A percentile compares a stretch with the other conserved stretches of the same genome.
Conservation (phyloP, 2,797 vertebrate genomes). For the Pitangus sulphuratus region DNA sequence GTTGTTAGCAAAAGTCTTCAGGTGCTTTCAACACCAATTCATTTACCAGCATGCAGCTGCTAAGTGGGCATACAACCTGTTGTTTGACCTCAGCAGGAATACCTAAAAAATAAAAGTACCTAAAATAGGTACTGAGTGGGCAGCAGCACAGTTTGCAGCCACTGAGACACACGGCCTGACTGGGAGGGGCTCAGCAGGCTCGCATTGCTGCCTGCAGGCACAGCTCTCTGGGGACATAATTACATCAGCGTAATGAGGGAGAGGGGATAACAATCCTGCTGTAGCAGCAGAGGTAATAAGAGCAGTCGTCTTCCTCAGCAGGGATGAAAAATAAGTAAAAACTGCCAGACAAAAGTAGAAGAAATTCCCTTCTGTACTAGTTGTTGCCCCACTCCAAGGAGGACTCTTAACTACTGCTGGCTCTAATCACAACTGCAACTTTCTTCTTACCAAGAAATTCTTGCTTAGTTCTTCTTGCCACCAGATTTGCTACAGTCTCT, state of each 20-base stretch:
- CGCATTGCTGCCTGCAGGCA: neutral
- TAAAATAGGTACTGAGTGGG: neutral
- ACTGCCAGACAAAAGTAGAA: neutral
- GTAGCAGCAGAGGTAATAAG: neutral
- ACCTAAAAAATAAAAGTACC: neutral
- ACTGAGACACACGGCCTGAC: fast-evolving
- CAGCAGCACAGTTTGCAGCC: neutral
- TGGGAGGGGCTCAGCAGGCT: neutral
- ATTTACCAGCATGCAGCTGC: slow-evolving; percentile 5
- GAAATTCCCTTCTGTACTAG: neutral
- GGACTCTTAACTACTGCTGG: neutral
- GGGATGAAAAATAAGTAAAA: neutral
- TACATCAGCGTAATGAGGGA: neutral
- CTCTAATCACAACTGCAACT: neutral
- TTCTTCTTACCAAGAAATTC: neutral
- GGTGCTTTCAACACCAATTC: neutral
- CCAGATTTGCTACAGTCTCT: neutral
- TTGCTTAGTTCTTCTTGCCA: neutral
- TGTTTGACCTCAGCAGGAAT: neutral
- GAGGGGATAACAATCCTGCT: neutral
- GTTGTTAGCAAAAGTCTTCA: neutral
- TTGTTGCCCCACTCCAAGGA: neutral
- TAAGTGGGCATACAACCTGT: neutral
- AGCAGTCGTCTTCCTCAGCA: neutral
- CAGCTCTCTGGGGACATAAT: neutral